Percentiles rank a stretch among this genome's conserved stretches.
phyloP scores from a whole-genome alignment of 2,113 vertebrate genomes.

The Pantherophis guttatus region DNA sequence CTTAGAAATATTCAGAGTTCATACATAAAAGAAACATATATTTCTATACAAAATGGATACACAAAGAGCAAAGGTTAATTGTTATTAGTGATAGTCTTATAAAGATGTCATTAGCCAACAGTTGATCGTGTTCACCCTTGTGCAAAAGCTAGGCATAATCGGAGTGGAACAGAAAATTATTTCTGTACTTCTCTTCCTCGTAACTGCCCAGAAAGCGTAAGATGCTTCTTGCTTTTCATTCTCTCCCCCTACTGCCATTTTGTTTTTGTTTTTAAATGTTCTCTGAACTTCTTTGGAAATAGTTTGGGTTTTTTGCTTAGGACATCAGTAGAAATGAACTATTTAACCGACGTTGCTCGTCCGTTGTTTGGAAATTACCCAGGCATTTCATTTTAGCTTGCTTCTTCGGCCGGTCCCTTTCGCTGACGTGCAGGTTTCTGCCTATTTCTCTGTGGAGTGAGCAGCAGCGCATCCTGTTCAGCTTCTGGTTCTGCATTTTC shows the following conservation, averaged over 20 bases:
- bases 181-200: constrained; percentile 2
- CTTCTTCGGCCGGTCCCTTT: constrained; percentile 69
- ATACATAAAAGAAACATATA: constrained; percentile 37
- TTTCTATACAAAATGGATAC: constrained; percentile 27
- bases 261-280: constrained; percentile 42
- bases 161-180: constrained; percentile 11
- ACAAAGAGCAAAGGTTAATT: constrained; percentile 43
- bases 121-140: constrained; percentile 47
- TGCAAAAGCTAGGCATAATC: constrained; percentile 42
- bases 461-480: constrained; percentile 66
- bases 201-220: not conserved
- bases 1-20: constrained; percentile 20
- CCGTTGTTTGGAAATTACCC: not conserved
- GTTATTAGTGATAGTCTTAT: constrained; percentile 50
- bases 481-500: constrained; percentile 80
- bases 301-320: constrained; percentile 21
- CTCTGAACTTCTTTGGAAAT: not conserved
- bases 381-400: constrained; percentile 53
- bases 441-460: constrained; percentile 67
- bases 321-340: constrained; percentile 43
- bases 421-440: constrained; percentile 81
- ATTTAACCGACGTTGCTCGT: not conserved
- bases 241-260: constrained; percentile 51
- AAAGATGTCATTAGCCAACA: constrained; percentile 55
- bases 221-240: constrained; percentile 24